A percentile compares a stretch with the other conserved stretches of the same genome.
phyloP scores from a whole-genome alignment of 2,888 invertebrate species.

The Drosophila nr. fundita region DNA sequence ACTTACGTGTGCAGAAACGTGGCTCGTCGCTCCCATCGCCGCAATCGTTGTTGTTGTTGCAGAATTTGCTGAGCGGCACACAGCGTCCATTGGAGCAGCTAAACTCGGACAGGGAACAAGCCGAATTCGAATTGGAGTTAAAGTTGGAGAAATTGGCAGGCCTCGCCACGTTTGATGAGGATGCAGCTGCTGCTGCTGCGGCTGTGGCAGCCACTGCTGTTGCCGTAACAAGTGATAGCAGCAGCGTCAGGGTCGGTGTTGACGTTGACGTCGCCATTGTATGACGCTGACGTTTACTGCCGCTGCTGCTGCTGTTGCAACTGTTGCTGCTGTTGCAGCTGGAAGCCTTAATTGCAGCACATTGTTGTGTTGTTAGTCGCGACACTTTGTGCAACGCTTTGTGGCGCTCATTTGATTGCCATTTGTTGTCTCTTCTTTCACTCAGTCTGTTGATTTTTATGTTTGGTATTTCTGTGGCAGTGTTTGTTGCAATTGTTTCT shows the following conservation, averaged over 20 bases:
- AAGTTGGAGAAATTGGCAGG: conserved; percentile 63
- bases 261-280: conserved; percentile 53
- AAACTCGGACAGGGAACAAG: conserved; percentile 84
- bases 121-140: conserved; percentile 49
- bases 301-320: neutral
- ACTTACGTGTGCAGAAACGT: conserved; percentile 93
- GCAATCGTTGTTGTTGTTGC: conserved; percentile 92
- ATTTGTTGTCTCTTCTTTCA: conserved; percentile 43
- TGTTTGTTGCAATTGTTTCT: conserved; percentile 27
- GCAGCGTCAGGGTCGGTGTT: conserved; percentile 57
- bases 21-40: conserved; percentile 93
- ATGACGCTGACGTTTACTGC: conserved; percentile 31
- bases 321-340: conserved; percentile 40
- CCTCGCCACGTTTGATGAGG: conserved; percentile 62
- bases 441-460: conserved; percentile 68
- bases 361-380: conserved; percentile 42
- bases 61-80: conserved; percentile 89
- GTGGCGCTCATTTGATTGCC: conserved; percentile 69
- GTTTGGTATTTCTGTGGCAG: conserved; percentile 34
- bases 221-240: conserved; percentile 53
- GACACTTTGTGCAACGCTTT: conserved; percentile 56
- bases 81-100: conserved; percentile 85
- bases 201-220: conserved; percentile 42
- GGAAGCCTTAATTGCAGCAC: conserved; percentile 67
- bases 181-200: conserved; percentile 41